Evolutionary conservation across 2,797 vertebrate species (phyloP).

Genomic region (Rhincodon typus): DNA sequence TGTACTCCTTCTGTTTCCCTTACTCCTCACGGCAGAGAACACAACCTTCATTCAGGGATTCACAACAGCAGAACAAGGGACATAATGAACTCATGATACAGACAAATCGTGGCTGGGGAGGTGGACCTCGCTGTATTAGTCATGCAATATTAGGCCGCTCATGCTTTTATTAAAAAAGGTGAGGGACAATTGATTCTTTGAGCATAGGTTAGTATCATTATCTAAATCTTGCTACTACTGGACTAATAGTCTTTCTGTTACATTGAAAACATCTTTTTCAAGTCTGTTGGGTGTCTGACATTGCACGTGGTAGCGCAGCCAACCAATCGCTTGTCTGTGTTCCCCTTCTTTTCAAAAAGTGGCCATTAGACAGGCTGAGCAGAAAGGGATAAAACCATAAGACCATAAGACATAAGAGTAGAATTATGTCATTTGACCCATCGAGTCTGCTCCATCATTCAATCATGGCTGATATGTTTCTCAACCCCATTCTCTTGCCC

Average conservation of each 20-base stretch:
- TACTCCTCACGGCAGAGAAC: not conserved
- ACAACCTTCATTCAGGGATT: not conserved
- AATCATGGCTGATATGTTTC: too few relatives aligned
- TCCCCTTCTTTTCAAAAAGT: not conserved
- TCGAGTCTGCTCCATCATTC: too few relatives aligned
- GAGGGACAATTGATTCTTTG: not conserved
- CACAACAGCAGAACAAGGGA: not conserved
- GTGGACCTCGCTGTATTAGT: not conserved
- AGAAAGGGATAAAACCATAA: too few relatives aligned
- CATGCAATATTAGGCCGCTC: not conserved
- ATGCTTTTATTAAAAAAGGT: not conserved
- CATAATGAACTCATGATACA: not conserved
- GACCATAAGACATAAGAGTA: too few relatives aligned
- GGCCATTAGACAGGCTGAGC: not conserved
- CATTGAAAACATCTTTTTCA: not conserved
- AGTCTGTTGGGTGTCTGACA: not conserved
- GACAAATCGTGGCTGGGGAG: not conserved
- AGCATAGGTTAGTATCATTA: not conserved
- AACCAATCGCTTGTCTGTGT: not conserved
- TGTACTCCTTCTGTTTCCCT: not conserved
- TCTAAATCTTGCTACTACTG: not conserved
- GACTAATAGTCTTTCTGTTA: not conserved
- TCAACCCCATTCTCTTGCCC: too few relatives aligned
- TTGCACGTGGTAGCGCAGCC: not conserved
- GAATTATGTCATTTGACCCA: too few relatives aligned